Evolutionary conservation across 2,797 vertebrate species (phyloP), one percentile per base, ranked within the genome.

Genomic region (Typhlichthys eigenmanni): DNA sequence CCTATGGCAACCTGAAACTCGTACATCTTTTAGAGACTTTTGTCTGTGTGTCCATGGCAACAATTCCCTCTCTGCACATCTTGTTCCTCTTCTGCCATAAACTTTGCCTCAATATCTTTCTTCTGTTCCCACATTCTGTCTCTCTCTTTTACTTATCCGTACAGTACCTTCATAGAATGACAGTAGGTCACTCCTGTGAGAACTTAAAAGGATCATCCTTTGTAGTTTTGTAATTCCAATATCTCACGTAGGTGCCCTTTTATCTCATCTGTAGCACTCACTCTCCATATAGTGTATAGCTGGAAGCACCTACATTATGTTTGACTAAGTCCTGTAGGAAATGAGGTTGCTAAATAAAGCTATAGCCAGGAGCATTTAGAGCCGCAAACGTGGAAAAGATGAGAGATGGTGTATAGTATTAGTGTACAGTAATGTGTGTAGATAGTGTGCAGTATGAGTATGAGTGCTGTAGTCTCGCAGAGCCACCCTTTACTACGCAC

Each of bases 151-250:
- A 58, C 16, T 56, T 13, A 8, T 43, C 64, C 72, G n/a, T n/a
- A n/a, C n/a, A n/a, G 64, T 16, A 5, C 52, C 24, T 19, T 62
- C 54, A 16, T 46, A 60, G 60, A 48, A 60, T 66, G 62, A 67
- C 55, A 66, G 64, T 32, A 64, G 58, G 58, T 13, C 53, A 16
- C 38, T 65, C 19, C 76, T 80, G 47, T 45, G 8, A 45, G 17
- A 13, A 71, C 3, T 2, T 63, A 49, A 69, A 58, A 58, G 63
- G 69, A 66, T 75, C 34, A 48, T 47, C 65, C 24, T 78, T 74
- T 75, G 61, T 65, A 56, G n/a, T 72, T 74, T 81, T 58, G 67
- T 66, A 34, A 53, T 66, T 66, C 55, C 69, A 77, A 80, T 76
- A 69, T 81, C 60, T 60, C 68, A 65, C 62, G 67, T 62, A 65